Evolutionary conservation across 2,113 vertebrate species (phyloP), one percentile per base, ranked within the genome.

Genomic region (Upupa epops): DNA sequence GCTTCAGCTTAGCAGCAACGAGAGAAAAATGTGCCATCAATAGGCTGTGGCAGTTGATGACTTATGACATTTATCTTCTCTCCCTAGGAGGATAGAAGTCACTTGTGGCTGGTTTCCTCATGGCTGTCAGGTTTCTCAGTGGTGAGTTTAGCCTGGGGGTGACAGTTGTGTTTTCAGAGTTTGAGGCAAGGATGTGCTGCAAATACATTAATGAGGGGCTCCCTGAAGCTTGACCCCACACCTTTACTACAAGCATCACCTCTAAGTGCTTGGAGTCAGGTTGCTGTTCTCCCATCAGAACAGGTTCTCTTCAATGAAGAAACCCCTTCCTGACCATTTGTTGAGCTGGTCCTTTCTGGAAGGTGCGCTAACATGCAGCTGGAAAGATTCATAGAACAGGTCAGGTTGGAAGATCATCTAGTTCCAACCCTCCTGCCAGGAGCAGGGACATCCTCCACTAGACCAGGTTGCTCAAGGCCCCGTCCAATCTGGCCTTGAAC

Each of bases 31-130:
- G 85, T 75, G 73, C 82, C 83, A 72, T 6, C 69, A 70, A n/a
- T 8, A 18, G 89, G 77, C 86, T 3, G 26, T 80, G 90, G 93
- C 2, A 0, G 88, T 75, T 95, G 95, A 95, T 89, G 86, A 93
- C 83, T 94, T 95, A 58, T 78, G 95, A 81, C 96, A 96, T 97
- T 96, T 94, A 93, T 96, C 93, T 95, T 97, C 84, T 49, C 72
- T 80, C 75, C 74, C 1, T n/a, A 90, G 87, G 85, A 93, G 86
- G 76, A 72, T 0, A 85, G 80, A 65, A 94, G 86, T 92, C 91
- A 86, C 93, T 93, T 78, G 81, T 88, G 91, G 83, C 91, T 93
- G 90, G 40, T 81, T 92, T 94, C 93, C 93, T 91, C 83, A 32
- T 49, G 42, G 61, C 90, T 96, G 84, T 63, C 95, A 93, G 81